Percentiles rank a stretch among this genome's conserved stretches.
Conservation (phyloP, 2,888 invertebrate genomes). For the Patella ulyssiponensis region DNA sequence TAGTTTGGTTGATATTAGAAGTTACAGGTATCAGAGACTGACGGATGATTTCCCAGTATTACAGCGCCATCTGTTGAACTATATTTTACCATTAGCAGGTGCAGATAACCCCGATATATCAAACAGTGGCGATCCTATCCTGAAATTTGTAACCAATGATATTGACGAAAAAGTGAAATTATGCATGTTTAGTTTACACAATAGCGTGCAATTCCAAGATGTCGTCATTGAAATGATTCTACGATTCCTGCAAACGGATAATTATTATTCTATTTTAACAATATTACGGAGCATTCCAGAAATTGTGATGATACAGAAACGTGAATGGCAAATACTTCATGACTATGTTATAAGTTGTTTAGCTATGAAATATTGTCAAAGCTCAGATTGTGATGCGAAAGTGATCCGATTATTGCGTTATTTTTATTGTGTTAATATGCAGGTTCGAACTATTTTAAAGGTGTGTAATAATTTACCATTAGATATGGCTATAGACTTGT, state of each 20-base stretch:
- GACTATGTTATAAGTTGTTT: conserved; percentile 60
- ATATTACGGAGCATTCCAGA: conserved; percentile 59
- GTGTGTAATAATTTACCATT: conserved; percentile 53
- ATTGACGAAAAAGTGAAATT: conserved; percentile 59
- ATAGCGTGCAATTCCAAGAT: conserved; percentile 51
- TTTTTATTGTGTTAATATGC: conserved; percentile 47
- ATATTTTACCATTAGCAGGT: conserved; percentile 61
- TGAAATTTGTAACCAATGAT: conserved; percentile 62
- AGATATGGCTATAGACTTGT: conserved; percentile 58
- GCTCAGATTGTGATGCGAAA: conserved; percentile 11
- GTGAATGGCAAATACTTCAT: conserved; percentile 51
- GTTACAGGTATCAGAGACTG: conserved; percentile 64
- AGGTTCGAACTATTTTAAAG: conserved; percentile 54
- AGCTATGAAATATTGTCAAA: conserved; percentile 28
- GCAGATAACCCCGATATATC: conserved; percentile 60
- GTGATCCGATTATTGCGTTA: conserved; percentile 43
- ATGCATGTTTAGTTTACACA: conserved; percentile 61
- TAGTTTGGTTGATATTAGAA: conserved; percentile 62
- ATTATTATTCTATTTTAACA: conserved; percentile 55
- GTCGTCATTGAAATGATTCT: conserved; percentile 54
- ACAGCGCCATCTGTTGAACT: conserved; percentile 60
- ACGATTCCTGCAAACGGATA: conserved; percentile 48
- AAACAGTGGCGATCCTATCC: conserved; percentile 56
- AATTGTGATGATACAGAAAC: conserved; percentile 41
- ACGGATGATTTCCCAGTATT: conserved; percentile 61